Evolutionary conservation across 2,888 invertebrate genomes (phyloP).

Genomic region (Lottia gigantea): DNA sequence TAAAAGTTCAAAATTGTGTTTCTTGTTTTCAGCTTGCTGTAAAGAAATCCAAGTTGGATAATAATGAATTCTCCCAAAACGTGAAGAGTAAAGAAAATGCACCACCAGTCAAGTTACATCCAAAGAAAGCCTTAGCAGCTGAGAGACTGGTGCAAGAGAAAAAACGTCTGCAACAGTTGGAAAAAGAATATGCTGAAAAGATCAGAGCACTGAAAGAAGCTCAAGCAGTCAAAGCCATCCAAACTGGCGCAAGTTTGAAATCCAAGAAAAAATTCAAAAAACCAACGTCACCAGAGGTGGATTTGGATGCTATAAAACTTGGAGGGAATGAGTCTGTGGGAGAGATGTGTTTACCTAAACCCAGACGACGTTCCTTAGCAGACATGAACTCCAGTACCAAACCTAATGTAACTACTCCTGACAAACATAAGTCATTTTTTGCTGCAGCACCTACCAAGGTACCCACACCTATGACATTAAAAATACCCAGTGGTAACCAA

Average conservation of each 20-base stretch:
- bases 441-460: neutral
- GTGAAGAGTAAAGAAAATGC: slow-evolving; percentile 18
- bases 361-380: slow-evolving; percentile 40
- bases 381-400: slow-evolving; percentile 50
- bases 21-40: slow-evolving; percentile 24
- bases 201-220: slow-evolving; percentile 42
- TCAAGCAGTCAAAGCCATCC: slow-evolving; percentile 22
- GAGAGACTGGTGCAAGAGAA: slow-evolving; percentile 43
- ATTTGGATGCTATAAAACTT: slow-evolving; percentile 42
- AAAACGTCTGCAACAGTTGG: slow-evolving; percentile 42
- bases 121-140: slow-evolving; percentile 18
- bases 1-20: too few species aligned
- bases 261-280: slow-evolving; percentile 12
- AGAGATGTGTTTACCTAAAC: slow-evolving; percentile 24
- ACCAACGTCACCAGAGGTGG: slow-evolving; percentile 24
- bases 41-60: slow-evolving; percentile 9
- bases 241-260: neutral
- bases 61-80: neutral
- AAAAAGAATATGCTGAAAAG: slow-evolving; percentile 46
- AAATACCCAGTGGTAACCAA: slow-evolving; percentile 37
- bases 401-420: slow-evolving; percentile 36
- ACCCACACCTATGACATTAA: slow-evolving; percentile 26
- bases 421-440: slow-evolving; percentile 3
- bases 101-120: neutral
- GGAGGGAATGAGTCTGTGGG: slow-evolving; percentile 29